Evolutionary conservation across 2,797 vertebrate species (phyloP), one percentile per base, ranked within the genome.

Genomic region (Sciurus vulgaris): DNA sequence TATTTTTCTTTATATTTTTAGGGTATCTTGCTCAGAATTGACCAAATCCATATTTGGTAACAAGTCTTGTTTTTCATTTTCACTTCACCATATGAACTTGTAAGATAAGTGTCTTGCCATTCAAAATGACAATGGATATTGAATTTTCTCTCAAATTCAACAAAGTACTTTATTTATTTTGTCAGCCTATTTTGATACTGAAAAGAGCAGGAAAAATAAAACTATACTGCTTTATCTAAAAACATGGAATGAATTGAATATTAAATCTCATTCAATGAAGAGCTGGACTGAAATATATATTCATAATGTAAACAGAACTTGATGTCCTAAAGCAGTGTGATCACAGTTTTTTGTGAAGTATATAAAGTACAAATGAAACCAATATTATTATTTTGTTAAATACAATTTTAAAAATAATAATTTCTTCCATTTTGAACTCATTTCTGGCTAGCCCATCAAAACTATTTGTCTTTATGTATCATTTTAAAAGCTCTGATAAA

Each of bases 21-120:
- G 35, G 51, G 70, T 89, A 93, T 92, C 95, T 94, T 88, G 61
- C 79, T 73, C 86, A 74, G 79, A 96, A 93, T 17, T 93, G 92
- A 91, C 87, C 87, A 89, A 91, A 94, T 35, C 28, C 74, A 0
- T 49, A 96, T 86, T 95, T 89, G 91, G 73, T 88, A 30, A 89
- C 38, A 1, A 47, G 74, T 11, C 49, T 81, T 26, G 76, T 30
- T 24, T 11, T 77, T 33, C 87, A 95, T 96, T 95, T 95, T 93
- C 63, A 47, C 26, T 83, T 77, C 56, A 8, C 93, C 89, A 59
- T 86, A 65, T 96, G 94, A 96, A 97, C 88, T 86, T 96, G 96
- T 91, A 96, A 97, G 97, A 97, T 97, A 97, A 97, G 94, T 96
- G 94, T 79, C 78, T 93, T 94, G 85, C 74, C 90, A 88, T 96